These are phyloP conservation scores for Chaetodon trifasciatus DNA, from an alignment of 2,797 vertebrate genomes.

Conservation along the genomic window DNA sequence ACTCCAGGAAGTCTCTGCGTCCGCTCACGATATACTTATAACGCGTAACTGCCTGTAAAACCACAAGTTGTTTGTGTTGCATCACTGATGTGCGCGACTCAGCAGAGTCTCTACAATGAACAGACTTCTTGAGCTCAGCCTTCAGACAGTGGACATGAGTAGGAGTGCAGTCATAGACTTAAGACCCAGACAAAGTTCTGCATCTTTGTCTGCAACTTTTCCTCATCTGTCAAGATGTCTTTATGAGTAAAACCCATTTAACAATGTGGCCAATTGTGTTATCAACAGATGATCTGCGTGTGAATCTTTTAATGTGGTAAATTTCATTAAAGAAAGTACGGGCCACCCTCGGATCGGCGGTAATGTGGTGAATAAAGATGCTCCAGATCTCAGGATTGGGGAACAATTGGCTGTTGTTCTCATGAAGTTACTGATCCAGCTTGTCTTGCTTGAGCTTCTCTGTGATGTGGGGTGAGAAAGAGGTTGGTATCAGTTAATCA, in stretches of 20 bases:
- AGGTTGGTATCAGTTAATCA: slow-evolving; percentile 29
- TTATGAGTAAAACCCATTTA: neutral
- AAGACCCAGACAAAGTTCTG: neutral
- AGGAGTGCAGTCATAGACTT: slow-evolving; percentile 43
- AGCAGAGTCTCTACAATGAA: slow-evolving; percentile 41
- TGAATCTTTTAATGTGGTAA: slow-evolving; percentile 28
- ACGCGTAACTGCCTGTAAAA: neutral
- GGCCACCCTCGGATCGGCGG: slow-evolving; percentile 26
- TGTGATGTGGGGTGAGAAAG: slow-evolving; percentile 40
- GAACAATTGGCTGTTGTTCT: slow-evolving; percentile 57
- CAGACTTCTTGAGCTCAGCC: slow-evolving; percentile 43
- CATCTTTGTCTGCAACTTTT: slow-evolving; percentile 27
- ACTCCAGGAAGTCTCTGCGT: neutral
- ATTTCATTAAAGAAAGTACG: slow-evolving; percentile 4
- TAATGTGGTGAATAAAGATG: slow-evolving; percentile 34
- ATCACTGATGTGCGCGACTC: slow-evolving; percentile 55
- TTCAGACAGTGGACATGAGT: slow-evolving; percentile 58
- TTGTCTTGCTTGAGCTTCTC: slow-evolving; percentile 11
- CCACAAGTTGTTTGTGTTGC: slow-evolving; percentile 50
- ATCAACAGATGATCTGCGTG: slow-evolving; percentile 29
- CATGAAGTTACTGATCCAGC: slow-evolving; percentile 27
- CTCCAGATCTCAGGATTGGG: slow-evolving; percentile 15
- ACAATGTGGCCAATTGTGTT: slow-evolving; percentile 35
- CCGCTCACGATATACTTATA: neutral
- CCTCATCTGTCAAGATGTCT: slow-evolving; percentile 19